Percentiles rank a stretch among this genome's conserved stretches.
Evolutionary conservation across 2,113 vertebrate genomes (phyloP).

Genomic region (Thoracochromis brauschi): DNA sequence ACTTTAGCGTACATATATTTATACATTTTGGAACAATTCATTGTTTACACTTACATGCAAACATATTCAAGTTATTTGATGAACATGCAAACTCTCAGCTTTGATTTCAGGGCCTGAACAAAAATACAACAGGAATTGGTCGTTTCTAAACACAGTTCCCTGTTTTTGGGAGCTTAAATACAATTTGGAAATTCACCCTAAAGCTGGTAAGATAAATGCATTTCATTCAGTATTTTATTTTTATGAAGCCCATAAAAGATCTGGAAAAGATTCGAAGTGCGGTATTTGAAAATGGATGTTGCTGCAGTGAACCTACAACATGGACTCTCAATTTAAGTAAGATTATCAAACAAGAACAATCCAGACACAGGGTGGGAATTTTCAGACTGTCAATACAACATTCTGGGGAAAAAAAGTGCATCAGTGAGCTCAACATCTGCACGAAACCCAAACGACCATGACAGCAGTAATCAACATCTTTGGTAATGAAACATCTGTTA

Average conservation of each 20-base stretch:
- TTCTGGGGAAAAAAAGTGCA: neutral
- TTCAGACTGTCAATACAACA: neutral
- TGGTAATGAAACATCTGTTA: neutral
- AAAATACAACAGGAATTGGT: neutral
- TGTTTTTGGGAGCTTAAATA: neutral
- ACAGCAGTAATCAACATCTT: neutral
- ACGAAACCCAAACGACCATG: neutral
- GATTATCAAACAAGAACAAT: neutral
- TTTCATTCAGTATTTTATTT: neutral
- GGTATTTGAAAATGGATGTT: neutral
- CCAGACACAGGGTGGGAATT: neutral
- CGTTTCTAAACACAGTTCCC: accelerated
- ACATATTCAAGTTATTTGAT: neutral
- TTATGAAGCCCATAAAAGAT: neutral
- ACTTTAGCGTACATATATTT: neutral
- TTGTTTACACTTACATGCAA: neutral
- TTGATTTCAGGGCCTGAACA: neutral
- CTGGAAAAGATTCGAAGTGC: neutral
- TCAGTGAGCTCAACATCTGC: neutral
- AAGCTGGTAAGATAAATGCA: accelerated
- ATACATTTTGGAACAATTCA: neutral
- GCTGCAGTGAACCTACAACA: neutral
- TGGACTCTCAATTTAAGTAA: neutral
- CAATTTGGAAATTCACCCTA: neutral
- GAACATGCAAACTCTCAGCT: neutral